Conservation (phyloP, 2,888 invertebrate species). For the Drosophila siamana region DNA sequence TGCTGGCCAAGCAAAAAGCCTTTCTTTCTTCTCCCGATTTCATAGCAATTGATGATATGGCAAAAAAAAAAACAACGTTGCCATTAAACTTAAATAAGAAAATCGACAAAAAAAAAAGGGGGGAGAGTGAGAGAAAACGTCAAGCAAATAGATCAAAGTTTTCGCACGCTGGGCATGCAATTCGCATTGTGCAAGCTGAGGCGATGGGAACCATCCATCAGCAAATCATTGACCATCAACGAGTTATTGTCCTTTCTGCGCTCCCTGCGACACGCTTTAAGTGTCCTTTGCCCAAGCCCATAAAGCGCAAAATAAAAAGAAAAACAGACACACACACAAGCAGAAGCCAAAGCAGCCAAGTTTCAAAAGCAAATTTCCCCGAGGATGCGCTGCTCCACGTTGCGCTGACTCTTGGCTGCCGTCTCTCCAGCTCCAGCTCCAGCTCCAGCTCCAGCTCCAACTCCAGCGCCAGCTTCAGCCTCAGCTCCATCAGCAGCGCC, state of each 20-base stretch:
- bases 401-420: conserved; percentile 25
- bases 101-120: too few relatives aligned
- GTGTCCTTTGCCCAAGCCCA: conserved; percentile 53
- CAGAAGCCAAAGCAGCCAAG: conserved; percentile 56
- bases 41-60: neutral
- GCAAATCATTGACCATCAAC: conserved; percentile 17
- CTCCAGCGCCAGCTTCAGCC: conserved; percentile 16
- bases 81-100: neutral
- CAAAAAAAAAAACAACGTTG: neutral
- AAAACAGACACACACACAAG: neutral
- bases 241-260: conserved; percentile 60
- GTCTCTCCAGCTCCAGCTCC: neutral
- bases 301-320: neutral
- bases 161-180: neutral
- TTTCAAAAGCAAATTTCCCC: conserved; percentile 77
- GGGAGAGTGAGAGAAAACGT: too few relatives aligned
- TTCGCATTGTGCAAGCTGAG: conserved; percentile 4
- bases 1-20: neutral
- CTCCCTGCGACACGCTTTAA: conserved; percentile 55
- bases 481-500: conserved; percentile 8
- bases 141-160: conserved; percentile 23
- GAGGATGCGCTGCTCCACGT: conserved; percentile 55
- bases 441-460: neutral
- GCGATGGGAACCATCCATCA: conserved; percentile 51
- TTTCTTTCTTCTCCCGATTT: too few relatives aligned